These are phyloP conservation scores for Drosophila setosimentum DNA, from an alignment of 2,888 invertebrate genomes.

Conservation along the genomic window DNA sequence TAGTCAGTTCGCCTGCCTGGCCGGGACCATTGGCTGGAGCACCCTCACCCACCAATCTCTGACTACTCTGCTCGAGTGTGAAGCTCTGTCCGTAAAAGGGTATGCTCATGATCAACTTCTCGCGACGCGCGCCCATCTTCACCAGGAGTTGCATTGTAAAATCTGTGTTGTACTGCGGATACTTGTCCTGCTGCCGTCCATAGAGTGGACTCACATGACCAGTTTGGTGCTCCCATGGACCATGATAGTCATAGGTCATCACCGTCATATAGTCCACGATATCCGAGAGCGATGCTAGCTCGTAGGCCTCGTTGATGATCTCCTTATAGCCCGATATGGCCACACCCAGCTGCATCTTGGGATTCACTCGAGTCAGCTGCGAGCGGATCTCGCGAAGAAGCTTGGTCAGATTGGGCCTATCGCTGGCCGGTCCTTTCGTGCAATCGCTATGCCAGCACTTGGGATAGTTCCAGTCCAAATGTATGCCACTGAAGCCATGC, in stretches of 20 bases:
- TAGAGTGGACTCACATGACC: conserved; percentile 93
- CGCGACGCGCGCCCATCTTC: conserved; percentile 90
- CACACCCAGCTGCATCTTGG: conserved; percentile 90
- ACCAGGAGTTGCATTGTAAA: conserved; percentile 92
- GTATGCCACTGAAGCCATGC: conserved; percentile 93
- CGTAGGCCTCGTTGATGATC: conserved; percentile 94
- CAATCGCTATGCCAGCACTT: conserved; percentile 97
- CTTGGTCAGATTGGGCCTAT: conserved; percentile 91
- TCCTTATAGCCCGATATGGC: conserved; percentile 96
- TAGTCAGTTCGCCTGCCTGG: conserved; percentile 91
- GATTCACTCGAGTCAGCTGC: conserved; percentile 79
- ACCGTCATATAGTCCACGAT: conserved; percentile 92
- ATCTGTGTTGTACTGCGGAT: conserved; percentile 92
- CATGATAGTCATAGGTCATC: conserved; percentile 96
- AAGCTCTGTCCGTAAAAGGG: conserved; percentile 96
- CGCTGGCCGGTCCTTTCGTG: conserved; percentile 91
- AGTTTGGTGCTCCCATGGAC: conserved; percentile 93
- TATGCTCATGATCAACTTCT: conserved; percentile 92
- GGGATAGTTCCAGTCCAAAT: conserved; percentile 98
- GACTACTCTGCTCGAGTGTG: conserved; percentile 86
- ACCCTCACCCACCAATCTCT: conserved; percentile 86
- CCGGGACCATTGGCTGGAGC: conserved; percentile 90
- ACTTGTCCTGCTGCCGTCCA: conserved; percentile 88
- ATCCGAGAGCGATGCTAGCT: conserved; percentile 89
- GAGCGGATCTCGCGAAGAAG: conserved; percentile 88